Percentiles rank a stretch among this genome's conserved stretches.
phyloP scores from a whole-genome alignment of 2,797 vertebrate species.

The Coracias cyanogaster region DNA sequence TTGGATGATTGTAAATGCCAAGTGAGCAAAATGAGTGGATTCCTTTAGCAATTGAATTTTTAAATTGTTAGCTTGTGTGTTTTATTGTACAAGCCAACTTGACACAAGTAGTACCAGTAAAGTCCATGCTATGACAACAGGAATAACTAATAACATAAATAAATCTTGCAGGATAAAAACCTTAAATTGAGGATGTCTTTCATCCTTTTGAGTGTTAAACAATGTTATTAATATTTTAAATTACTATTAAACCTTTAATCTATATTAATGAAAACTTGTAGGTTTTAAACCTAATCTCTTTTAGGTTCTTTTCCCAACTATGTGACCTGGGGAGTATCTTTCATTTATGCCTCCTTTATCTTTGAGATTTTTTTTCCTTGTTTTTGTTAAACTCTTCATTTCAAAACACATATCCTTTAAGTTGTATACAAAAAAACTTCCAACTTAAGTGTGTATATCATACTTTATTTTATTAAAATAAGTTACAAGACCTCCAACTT shows the following conservation, averaged over 20 bases:
- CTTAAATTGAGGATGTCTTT: neutral
- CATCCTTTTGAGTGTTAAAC: neutral
- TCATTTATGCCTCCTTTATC: neutral
- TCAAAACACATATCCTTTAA: neutral
- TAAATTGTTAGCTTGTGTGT: neutral
- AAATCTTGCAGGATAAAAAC: neutral
- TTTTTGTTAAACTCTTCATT: neutral
- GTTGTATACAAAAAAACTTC: constrained; percentile 6
- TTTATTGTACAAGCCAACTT: neutral
- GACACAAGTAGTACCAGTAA: neutral
- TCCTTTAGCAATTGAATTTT: neutral
- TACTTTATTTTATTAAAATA: constrained; percentile 55
- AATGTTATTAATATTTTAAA: neutral
- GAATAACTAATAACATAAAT: neutral
- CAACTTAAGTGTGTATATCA: neutral
- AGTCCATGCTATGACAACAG: neutral
- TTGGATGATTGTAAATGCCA: neutral
- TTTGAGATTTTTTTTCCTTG: neutral
- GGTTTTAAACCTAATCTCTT: neutral
- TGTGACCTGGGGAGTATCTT: neutral
- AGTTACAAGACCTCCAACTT: constrained; percentile 22
- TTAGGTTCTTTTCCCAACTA: neutral
- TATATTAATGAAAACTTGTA: neutral
- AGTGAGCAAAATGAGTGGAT: neutral
- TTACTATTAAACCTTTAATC: neutral